Percentiles rank a stretch among this genome's conserved stretches.
Evolutionary conservation across 64 coral and sea anemone species (phyloP).

Genomic region (Pocillopora verrucosa): DNA sequence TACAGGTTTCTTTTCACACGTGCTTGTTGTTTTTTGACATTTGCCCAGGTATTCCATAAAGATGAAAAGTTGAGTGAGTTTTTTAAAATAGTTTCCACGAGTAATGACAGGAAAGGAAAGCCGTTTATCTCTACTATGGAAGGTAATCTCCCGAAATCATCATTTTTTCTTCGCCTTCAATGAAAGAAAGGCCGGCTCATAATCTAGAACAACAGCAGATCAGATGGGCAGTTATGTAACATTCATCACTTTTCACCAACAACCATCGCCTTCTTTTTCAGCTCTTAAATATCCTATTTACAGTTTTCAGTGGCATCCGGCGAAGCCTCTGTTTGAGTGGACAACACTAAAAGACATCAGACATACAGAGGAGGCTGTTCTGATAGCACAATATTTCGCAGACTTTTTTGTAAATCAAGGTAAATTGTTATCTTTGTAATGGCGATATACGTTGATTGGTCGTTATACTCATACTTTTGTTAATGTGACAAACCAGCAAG

Average conservation of each 20-base stretch:
- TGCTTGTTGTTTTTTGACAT: background rate
- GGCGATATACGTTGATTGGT: no score
- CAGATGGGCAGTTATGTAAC: no score
- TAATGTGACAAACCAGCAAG: no score
- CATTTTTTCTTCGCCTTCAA: no score
- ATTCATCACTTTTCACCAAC: background rate
- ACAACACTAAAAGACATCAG: conserved; percentile 13
- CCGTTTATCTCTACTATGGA: conserved; percentile 69
- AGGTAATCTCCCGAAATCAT: conserved; percentile 7
- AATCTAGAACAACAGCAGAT: no score
- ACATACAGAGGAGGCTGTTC: conserved; percentile 58
- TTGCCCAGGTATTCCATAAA: conserved; percentile 47
- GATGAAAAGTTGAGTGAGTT: conserved; percentile 50
- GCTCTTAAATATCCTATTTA: conserved; percentile 68
- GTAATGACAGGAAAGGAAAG: conserved; percentile 53
- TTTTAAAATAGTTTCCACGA: conserved; percentile 73
- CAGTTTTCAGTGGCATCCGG: conserved; percentile 69
- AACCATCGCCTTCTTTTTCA: background rate
- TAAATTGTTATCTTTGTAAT: background rate
- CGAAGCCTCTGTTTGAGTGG: conserved; percentile 81
- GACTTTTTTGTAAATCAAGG: conserved; percentile 74
- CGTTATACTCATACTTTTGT: no score
- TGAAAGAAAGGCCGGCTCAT: no score
- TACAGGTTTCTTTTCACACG: background rate
- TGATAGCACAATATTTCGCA: conserved; percentile 37